These are phyloP conservation scores for Prietella phreatophila DNA, from an alignment of 2,113 vertebrate genomes.

Conservation along the genomic window DNA sequence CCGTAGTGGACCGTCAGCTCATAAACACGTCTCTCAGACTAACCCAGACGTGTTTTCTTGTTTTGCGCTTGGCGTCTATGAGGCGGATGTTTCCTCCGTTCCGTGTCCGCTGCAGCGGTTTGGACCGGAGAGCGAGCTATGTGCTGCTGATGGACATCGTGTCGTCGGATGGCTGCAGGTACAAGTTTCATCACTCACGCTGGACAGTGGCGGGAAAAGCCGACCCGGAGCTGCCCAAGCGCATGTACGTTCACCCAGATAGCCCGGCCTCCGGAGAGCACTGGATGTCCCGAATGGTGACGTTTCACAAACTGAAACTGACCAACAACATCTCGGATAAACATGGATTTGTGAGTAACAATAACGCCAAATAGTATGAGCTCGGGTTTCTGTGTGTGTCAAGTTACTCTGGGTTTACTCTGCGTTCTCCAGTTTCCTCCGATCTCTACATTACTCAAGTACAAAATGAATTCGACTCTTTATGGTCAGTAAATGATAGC, in stretches of 20 bases:
- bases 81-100: slow-evolving; percentile 97
- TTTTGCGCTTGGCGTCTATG: slow-evolving; percentile 10
- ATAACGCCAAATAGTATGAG: not conserved
- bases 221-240: slow-evolving; percentile 93
- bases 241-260: slow-evolving; percentile 97
- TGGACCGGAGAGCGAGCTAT: slow-evolving; percentile 89
- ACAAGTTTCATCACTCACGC: slow-evolving; percentile 93
- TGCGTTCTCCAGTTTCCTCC: not conserved
- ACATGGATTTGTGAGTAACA: slow-evolving; percentile 90
- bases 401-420: not conserved
- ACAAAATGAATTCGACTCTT: too few species aligned
- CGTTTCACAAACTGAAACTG: slow-evolving; percentile 95
- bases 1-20: too few species aligned
- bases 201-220: slow-evolving; percentile 97
- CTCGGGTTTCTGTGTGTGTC: not conserved
- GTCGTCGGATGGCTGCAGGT: slow-evolving; percentile 89
- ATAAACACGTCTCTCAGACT: not conserved
- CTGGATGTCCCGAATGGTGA: slow-evolving; percentile 96
- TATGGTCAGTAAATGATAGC: not conserved
- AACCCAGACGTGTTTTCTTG: not conserved
- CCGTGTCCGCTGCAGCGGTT: slow-evolving; percentile 86
- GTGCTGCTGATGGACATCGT: slow-evolving; percentile 94
- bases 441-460: not conserved
- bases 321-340: slow-evolving; percentile 97
- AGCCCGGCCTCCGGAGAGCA: slow-evolving; percentile 92